A percentile compares a stretch with the other conserved stretches of the same genome.
Conservation (phyloP, 2,113 vertebrate genomes). For the Arizona elegans region DNA sequence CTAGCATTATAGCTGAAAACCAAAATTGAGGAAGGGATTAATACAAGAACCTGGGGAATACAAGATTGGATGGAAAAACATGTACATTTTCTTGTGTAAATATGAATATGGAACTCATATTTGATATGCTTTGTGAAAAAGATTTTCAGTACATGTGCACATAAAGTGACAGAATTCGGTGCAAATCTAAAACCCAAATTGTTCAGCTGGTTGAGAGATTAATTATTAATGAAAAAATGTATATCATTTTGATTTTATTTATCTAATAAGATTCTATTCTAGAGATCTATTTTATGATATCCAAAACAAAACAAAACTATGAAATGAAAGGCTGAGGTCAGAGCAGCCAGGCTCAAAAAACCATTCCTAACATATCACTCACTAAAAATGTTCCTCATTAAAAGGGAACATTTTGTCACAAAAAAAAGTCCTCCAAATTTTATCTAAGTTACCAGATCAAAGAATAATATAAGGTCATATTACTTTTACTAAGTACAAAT, state of each 20-base stretch:
- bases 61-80: background rate
- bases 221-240: background rate
- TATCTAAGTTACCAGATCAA: background rate
- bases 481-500: background rate
- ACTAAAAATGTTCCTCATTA: background rate
- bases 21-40: background rate
- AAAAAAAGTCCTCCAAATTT: background rate
- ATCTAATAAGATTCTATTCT: background rate
- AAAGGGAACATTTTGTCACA: background rate
- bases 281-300: background rate
- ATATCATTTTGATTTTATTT: background rate
- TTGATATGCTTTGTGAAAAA: background rate
- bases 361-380: background rate
- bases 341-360: background rate
- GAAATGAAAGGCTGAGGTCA: background rate
- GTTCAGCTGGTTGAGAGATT: background rate
- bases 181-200: background rate
- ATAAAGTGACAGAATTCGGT: background rate
- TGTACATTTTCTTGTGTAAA: conserved; percentile 1
- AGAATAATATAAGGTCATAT: background rate
- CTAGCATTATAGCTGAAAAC: background rate
- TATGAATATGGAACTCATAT: background rate
- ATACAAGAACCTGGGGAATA: background rate
- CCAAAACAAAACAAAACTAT: background rate
- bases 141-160: background rate